Evolutionary conservation across 1,140 invertebrate species (phyloP), one percentile per base, ranked within the genome.

Genomic region (Pachyrhynchus sulphureomaculatus): DNA sequence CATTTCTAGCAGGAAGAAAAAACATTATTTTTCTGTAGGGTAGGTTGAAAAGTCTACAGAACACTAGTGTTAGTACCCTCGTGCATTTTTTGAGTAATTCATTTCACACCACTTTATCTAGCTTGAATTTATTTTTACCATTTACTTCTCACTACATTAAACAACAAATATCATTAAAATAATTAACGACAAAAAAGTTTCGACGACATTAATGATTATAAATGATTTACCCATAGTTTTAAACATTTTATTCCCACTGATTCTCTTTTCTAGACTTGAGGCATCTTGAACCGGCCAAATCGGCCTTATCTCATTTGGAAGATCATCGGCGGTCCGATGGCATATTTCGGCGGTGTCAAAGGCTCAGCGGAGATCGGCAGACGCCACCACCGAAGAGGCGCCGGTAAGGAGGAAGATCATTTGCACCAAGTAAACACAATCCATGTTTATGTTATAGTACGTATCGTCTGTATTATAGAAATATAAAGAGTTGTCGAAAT

Each of bases 261-360:
- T 32, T 4, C 17, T 20, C 13, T 20, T 26, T 1, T 32, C 5
- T 15, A 36, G 37, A 26, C 13, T 13, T 17, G 60, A 52, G 45
- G 44, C 61, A 49, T 41, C 44, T 24, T 17, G 34, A 42, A 33
- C 23, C 61, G 47, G 37, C 26, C 51, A 49, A 49, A 55, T 49
- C 51, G 52, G 33, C 44, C 60, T 64, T 64, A 64, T 64, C 61
- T 51, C 26, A 20, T 57, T 36, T 32, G 23, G 47, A 56, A 36
- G 45, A 64, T 64, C 61, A 47, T 64, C 61, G 54, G 53, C 55
- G 53, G 54, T 57, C 54, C 61, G 48, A 56, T 56, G 61, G 51
- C 61, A 64, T 64, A 52, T 64, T 64, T 64, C 61, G 61, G 61
- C 61, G 49, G 53, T 64, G 61, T 64, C 61, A 64, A 64, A 64